These are phyloP conservation scores for Stigmatopora argus DNA, from an alignment of 2,113 vertebrate genomes.

Conservation along the genomic window DNA sequence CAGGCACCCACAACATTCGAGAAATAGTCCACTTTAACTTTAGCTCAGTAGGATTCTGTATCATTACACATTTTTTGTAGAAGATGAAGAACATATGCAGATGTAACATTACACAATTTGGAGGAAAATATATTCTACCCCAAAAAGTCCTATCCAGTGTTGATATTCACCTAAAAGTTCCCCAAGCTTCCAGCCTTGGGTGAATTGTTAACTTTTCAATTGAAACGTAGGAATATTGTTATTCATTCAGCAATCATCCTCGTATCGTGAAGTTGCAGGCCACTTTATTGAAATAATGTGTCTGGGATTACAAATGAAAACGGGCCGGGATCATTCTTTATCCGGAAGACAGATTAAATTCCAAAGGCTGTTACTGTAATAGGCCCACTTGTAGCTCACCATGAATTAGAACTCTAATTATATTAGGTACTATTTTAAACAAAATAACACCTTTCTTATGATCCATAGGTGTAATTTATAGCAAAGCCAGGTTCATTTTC, in stretches of 20 bases:
- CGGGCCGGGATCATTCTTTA: constrained; percentile 89
- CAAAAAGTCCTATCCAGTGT: not conserved
- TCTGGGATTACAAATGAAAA: constrained; percentile 96
- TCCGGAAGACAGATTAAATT: constrained; percentile 91
- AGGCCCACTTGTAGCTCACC: constrained; percentile 94
- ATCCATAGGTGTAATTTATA: constrained; percentile 98
- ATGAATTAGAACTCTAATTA: constrained; percentile 99
- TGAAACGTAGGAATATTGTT: constrained; percentile 79
- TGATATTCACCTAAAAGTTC: constrained; percentile 21
- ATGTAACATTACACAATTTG: no score
- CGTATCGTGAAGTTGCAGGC: constrained; percentile 87
- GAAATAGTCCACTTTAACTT: no score
- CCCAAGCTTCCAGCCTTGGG: constrained; percentile 62
- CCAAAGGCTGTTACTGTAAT: constrained; percentile 95
- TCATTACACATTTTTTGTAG: no score
- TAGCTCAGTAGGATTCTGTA: no score
- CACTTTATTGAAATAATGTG: constrained; percentile 89
- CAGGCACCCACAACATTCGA: no score
- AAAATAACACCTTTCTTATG: constrained; percentile 95
- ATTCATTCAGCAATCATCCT: constrained; percentile 83
- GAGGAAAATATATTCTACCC: not conserved
- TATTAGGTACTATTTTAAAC: constrained; percentile 98
- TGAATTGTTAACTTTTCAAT: constrained; percentile 75
- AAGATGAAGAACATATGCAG: no score
- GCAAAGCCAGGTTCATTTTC: constrained; percentile 95